phyloP scores from a whole-genome alignment of 37 sponge, comb jelly and placozoan genomes.

The Chondrilla cf. caribensis region DNA sequence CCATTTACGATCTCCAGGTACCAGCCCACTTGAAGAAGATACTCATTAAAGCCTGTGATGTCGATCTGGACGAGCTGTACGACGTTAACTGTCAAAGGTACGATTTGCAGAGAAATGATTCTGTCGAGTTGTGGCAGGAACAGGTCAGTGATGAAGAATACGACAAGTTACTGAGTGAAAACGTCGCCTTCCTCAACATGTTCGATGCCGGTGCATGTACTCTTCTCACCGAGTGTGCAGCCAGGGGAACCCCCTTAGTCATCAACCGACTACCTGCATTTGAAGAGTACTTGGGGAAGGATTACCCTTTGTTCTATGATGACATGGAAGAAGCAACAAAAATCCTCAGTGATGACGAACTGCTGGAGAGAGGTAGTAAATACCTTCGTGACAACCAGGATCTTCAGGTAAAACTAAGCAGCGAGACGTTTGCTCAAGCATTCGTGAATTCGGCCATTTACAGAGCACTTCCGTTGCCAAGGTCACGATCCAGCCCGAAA shows the following conservation, averaged over 20 bases:
- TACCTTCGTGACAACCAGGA: slow-evolving; percentile 2
- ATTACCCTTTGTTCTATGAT: slow-evolving; percentile 59
- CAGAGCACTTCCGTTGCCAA: slow-evolving; percentile 43
- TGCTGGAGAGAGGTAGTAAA: slow-evolving; percentile 18
- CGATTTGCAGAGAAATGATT: slow-evolving; percentile 25
- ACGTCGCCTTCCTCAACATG: slow-evolving; percentile 55
- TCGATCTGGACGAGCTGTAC: slow-evolving; percentile 31
- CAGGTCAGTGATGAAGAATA: slow-evolving; percentile 46
- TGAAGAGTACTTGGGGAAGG: slow-evolving; percentile 51
- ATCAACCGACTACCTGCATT: slow-evolving; percentile 55
- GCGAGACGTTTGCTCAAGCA: slow-evolving; percentile 21
- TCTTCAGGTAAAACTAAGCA: neutral
- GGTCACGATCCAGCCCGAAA: neutral
- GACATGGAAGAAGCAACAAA: slow-evolving; percentile 42
- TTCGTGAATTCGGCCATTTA: slow-evolving; percentile 41
- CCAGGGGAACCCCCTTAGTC: slow-evolving; percentile 47
- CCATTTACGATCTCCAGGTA: slow-evolving; percentile 37
- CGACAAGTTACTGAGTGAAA: slow-evolving; percentile 47
- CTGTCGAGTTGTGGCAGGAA: slow-evolving; percentile 27
- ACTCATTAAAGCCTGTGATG: slow-evolving; percentile 44
- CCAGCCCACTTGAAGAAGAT: slow-evolving; percentile 32
- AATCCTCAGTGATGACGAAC: slow-evolving; percentile 24
- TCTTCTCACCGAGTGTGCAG: slow-evolving; percentile 46
- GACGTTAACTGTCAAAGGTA: slow-evolving; percentile 14
- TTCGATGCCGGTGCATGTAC: slow-evolving; percentile 54